Conservation (phyloP, 1,140 invertebrate species). For the Plodia interpunctella region DNA sequence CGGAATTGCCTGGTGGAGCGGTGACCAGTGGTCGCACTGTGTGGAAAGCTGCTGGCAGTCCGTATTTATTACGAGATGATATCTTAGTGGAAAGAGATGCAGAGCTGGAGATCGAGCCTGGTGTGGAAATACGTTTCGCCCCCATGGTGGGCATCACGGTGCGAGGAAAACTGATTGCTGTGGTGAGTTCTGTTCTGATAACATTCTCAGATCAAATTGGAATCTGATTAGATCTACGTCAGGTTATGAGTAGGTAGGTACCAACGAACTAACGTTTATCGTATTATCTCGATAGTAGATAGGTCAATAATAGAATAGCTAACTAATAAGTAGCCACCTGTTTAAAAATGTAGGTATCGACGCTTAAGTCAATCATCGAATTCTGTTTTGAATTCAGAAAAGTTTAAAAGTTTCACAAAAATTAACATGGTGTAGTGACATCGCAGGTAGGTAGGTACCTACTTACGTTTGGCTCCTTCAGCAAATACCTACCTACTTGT, state of each 20-base stretch:
- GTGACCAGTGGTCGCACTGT: slow-evolving; percentile 77
- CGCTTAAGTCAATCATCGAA: too few relatives aligned
- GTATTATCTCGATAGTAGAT: too few relatives aligned
- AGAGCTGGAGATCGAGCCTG: slow-evolving; percentile 89
- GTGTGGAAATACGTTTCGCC: slow-evolving; percentile 90
- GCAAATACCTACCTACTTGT: too few relatives aligned
- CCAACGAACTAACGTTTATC: too few relatives aligned
- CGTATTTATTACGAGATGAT: slow-evolving; percentile 88
- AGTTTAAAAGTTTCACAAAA: too few relatives aligned
- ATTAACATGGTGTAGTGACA: too few relatives aligned
- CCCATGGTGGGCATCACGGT: slow-evolving; percentile 95
- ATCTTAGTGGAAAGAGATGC: slow-evolving; percentile 86
- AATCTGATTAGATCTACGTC: background rate
- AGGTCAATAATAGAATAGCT: too few relatives aligned
- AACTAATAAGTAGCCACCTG: too few relatives aligned
- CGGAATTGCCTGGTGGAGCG: slow-evolving; percentile 80
- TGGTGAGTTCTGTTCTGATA: slow-evolving; percentile 81
- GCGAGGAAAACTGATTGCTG: slow-evolving; percentile 88
- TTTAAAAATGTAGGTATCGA: too few relatives aligned
- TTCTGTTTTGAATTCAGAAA: too few relatives aligned
- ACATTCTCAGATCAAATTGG: background rate
- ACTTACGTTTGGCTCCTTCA: too few relatives aligned
- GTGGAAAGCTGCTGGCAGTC: slow-evolving; percentile 80
- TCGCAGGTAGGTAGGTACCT: too few relatives aligned
- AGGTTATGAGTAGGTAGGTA: background rate